Percentiles rank a stretch among this genome's conserved stretches.
These are phyloP conservation scores for Idris sp. DNA, from an alignment of 1,140 invertebrate species.

Conservation along the genomic window DNA sequence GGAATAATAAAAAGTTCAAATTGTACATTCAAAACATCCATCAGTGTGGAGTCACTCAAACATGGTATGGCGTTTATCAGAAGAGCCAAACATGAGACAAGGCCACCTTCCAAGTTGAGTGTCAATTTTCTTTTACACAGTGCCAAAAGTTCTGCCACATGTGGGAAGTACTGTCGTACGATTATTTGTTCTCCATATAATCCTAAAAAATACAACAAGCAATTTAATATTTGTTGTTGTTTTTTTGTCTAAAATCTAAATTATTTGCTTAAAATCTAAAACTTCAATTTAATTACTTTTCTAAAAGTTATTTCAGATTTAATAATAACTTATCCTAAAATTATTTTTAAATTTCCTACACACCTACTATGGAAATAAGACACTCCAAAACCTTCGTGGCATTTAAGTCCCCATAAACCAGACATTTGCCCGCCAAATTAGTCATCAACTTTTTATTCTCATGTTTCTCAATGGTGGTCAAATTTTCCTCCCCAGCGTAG, in stretches of 20 bases:
- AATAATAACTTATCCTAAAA: too few relatives aligned
- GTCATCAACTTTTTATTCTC: constrained; percentile 51
- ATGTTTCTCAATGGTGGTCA: constrained; percentile 72
- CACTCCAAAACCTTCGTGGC: constrained; percentile 92
- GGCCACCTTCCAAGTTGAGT: constrained; percentile 89
- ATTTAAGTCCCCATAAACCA: constrained; percentile 88
- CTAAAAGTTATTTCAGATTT: too few relatives aligned
- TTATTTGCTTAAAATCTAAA: too few relatives aligned
- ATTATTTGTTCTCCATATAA: constrained; percentile 97
- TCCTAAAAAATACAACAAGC: constrained; percentile 66
- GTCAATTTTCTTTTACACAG: constrained; percentile 88
- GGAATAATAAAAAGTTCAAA: not conserved
- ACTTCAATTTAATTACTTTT: too few relatives aligned
- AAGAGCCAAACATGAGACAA: constrained; percentile 90
- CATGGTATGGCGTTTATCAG: constrained; percentile 89
- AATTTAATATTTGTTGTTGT: constrained; percentile 17
- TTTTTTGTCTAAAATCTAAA: too few relatives aligned
- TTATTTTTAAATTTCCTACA: too few relatives aligned
- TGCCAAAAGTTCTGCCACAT: constrained; percentile 90
- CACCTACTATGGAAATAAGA: constrained; percentile 89
- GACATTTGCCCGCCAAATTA: constrained; percentile 77
- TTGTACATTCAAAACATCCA: constrained; percentile 89
- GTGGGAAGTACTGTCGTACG: constrained; percentile 95
- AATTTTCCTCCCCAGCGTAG: constrained; percentile 91
- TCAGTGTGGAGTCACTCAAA: constrained; percentile 89